Base-by-base conservation (phyloP, 2,888 invertebrate genomes). In the Cerastoderma edule region DNA sequence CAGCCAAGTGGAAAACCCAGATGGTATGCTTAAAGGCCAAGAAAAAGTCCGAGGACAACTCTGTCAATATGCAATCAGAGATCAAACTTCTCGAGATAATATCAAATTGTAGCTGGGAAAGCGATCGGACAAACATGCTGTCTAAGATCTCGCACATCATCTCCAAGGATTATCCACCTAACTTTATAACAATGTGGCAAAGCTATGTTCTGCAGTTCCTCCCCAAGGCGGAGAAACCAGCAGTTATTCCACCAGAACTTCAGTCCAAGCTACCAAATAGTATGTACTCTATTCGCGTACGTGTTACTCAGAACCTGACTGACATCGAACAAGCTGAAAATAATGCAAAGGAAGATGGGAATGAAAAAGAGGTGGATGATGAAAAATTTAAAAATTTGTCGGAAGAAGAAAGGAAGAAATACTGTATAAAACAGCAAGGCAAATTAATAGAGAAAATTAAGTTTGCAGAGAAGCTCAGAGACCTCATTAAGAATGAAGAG, bases 11-110 rank as follows among this genome's bases (percentile, higher is more conserved):
- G 89, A 86, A 87, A 27, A 88, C 87, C 19, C 87, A 89, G 53
- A 88, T 89, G 87, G 87, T 90, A 16, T 89, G 89, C 69, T 66
- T 90, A 30, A 87, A 87, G 64, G 86, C 88, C 28, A 89, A 85
- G 76, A 84, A 86, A 48, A 80, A 83, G 54, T 57, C 76, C 4
- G 66, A 82, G 2, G 80, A 83, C 6, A 76, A 77, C 30, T 67
- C 71, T 0, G 30, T 33, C 24, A 32, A 57, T 6, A 16, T 75
- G 63, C 46, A 48, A 19, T 63, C 80, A 27, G 82, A 82, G 67
- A 87, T 89, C 27, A 88, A 89, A 67, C 83, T 91, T 19, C 77
- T 91, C n/a, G 90, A 91, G 76, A 87, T 91, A 63, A 86, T 86
- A 48, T 88, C 89, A 16, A 89, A 90, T 72, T 91, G 90, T 78